Conservation (phyloP, 2,797 vertebrate genomes). For the Poeciliopsis infans region DNA sequence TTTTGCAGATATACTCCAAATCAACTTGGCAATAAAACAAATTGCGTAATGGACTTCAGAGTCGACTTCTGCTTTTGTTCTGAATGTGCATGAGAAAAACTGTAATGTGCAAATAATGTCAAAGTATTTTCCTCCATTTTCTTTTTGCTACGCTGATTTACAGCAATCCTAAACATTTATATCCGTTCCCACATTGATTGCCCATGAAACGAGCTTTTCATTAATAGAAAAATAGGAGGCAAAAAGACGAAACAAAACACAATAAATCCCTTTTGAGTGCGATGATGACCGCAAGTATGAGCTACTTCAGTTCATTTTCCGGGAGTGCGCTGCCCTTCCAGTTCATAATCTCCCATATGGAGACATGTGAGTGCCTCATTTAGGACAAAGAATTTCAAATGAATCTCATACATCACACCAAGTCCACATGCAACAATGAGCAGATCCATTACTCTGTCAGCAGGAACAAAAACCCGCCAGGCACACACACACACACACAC, state of each 20-base stretch:
- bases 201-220: conserved; percentile 57
- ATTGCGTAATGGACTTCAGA: conserved; percentile 72
- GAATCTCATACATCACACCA: conserved; percentile 80
- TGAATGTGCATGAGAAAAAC: not conserved
- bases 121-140: not conserved
- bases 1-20: conserved; percentile 80
- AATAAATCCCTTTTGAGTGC: conserved; percentile 51
- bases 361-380: conserved; percentile 75
- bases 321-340: conserved; percentile 35
- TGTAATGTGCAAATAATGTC: not conserved
- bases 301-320: conserved; percentile 55
- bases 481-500: conserved; percentile 22
- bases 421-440: conserved; percentile 78
- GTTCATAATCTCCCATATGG: conserved; percentile 56
- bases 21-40: conserved; percentile 85
- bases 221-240: conserved; percentile 44
- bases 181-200: conserved; percentile 51
- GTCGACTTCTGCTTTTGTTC: not conserved
- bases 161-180: conserved; percentile 3
- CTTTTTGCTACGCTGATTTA: conserved; percentile 3
- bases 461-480: conserved; percentile 66
- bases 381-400: conserved; percentile 80
- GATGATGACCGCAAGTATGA: conserved; percentile 55
- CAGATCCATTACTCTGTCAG: conserved; percentile 82
- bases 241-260: conserved; percentile 19